Evolutionary conservation across 2,888 invertebrate genomes (phyloP).

Genomic region (Eupithecia dodoneata): DNA sequence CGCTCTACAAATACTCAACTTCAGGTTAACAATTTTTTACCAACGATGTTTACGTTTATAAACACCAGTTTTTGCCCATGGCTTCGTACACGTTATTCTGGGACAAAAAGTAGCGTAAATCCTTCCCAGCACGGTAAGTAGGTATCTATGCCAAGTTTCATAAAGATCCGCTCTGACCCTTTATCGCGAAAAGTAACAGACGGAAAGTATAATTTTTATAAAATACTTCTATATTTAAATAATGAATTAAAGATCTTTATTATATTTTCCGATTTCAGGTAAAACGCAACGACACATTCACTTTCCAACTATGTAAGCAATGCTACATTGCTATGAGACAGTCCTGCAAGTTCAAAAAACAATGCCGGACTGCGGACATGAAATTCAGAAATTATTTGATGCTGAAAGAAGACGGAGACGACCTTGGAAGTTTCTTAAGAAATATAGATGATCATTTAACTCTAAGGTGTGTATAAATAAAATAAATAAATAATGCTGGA

Average conservation of each 20-base stretch:
- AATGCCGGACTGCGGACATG: conserved; percentile 73
- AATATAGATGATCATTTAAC: conserved; percentile 64
- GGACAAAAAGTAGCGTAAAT: neutral
- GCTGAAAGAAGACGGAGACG: conserved; percentile 64
- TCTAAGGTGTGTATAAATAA: conserved; percentile 55
- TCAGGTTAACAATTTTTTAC: too few relatives aligned
- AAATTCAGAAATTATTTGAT: conserved; percentile 65
- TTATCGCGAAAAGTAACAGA: neutral
- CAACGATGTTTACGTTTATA: neutral
- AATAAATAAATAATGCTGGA: too few relatives aligned
- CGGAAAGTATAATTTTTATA: too few relatives aligned
- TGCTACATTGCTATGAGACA: conserved; percentile 71
- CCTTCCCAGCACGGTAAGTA: neutral
- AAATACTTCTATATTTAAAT: too few relatives aligned
- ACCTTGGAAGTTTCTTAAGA: conserved; percentile 66
- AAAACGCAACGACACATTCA: conserved; percentile 69
- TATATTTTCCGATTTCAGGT: conserved; percentile 56
- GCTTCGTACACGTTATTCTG: neutral
- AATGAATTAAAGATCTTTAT: too few relatives aligned
- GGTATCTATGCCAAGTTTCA: neutral
- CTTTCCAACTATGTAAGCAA: conserved; percentile 76
- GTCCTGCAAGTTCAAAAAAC: conserved; percentile 76
- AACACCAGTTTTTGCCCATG: neutral
- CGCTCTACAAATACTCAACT: neutral
- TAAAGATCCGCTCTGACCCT: neutral